Evolutionary conservation across 2,113 vertebrate species (phyloP), one percentile per base, ranked within the genome.

Genomic region (Austrofundulus limnaeus): DNA sequence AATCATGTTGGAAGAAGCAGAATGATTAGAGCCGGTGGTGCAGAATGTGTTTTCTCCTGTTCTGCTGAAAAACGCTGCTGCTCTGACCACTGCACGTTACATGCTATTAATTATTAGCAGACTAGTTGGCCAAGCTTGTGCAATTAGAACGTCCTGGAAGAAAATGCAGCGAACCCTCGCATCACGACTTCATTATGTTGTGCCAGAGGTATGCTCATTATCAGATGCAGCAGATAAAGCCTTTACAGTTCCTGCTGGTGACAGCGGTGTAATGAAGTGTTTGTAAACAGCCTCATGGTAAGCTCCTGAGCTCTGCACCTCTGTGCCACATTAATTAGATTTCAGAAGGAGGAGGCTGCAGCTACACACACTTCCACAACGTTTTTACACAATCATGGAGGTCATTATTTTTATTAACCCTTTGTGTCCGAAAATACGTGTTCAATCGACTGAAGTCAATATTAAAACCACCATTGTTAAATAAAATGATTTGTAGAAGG

Each of bases 241-340:
- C 42, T 24, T 53, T 49, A 34, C 50, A 38, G 37, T 34, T 20
- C 16, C 20, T 19, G 42, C 61, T 58, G 1, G 4, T 76, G 68
- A 60, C 68, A 41, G 64, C 37, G 0, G 34, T 14, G 37, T 76
- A 64, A 73, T 70, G 54, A 72, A 66, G 64, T 70, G 75, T 78
- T 81, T 76, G 51, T 64, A 54, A 62, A 70, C 66, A 69, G 59
- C 16, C 12, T 19, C 43, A 17, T 58, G 56, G 19, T 42, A 19
- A 66, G 48, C 58, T 31, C 23, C 47, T 34, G 11, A 31, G 14
- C 46, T 65, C 50, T 66, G 50, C 58, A 75, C 71, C 68, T 72
- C 47, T 5, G 3, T 28, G 23, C 47, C 61, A 64, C 75, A 76
- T 66, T 61, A 80, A 80, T 83, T 74, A 77, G 42, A 62, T 61